These are phyloP conservation scores for Euzetes globulus DNA, from an alignment of 2,888 invertebrate genomes.

Conservation along the genomic window DNA sequence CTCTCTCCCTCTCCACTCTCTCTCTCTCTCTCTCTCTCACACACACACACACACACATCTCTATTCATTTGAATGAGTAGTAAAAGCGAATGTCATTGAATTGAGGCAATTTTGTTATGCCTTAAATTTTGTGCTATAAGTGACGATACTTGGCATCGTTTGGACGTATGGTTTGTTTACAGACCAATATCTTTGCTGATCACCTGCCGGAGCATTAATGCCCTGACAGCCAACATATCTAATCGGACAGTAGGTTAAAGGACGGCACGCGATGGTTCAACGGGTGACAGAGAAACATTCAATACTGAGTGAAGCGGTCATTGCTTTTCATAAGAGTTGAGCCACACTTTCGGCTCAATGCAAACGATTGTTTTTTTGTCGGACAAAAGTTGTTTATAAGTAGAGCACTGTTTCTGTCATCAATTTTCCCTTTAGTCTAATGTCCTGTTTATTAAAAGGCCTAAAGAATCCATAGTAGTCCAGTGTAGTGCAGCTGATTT, in stretches of 20 bases:
- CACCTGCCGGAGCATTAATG: slow-evolving; percentile 13
- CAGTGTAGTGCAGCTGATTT: slow-evolving; percentile 14
- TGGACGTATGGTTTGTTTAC: slow-evolving; percentile 18
- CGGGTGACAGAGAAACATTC: slow-evolving; percentile 12
- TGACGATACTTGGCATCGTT: neutral
- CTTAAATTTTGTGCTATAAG: neutral
- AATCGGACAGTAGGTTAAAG: slow-evolving; percentile 27
- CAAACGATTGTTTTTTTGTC: slow-evolving; percentile 22
- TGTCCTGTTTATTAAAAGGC: slow-evolving; percentile 21
- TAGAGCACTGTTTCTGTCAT: slow-evolving; percentile 17
- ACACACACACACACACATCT: neutral
- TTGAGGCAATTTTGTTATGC: neutral
- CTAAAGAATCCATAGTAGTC: neutral
- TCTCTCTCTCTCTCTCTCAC: slow-evolving; percentile 19
- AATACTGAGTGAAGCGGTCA: neutral
- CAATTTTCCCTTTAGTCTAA: neutral
- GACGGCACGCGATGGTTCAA: slow-evolving; percentile 27
- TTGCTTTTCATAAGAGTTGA: neutral
- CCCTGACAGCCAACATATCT: neutral
- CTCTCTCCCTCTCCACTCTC: neutral
- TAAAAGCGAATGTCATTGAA: slow-evolving; percentile 1
- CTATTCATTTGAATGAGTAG: neutral
- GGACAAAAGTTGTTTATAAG: slow-evolving; percentile 25
- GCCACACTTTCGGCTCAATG: slow-evolving; percentile 4
- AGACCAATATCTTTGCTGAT: slow-evolving; percentile 4